phyloP scores from a whole-genome alignment of 2,888 invertebrate species.

The Carpatolechia fugitivella region DNA sequence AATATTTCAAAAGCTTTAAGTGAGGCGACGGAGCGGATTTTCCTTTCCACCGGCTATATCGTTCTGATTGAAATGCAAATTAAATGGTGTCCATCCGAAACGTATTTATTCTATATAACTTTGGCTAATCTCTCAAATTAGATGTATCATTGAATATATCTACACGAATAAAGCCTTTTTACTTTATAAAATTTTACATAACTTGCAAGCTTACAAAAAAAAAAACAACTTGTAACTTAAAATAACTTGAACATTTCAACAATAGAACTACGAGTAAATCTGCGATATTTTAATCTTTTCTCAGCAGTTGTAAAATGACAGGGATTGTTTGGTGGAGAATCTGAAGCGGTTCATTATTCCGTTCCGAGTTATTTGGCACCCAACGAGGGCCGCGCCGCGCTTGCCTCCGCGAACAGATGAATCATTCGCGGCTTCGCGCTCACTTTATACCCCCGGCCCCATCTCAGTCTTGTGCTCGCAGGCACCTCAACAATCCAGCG shows the following conservation, averaged over 20 bases:
- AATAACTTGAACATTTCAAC: slow-evolving; percentile 26
- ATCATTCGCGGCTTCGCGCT: slow-evolving; percentile 43
- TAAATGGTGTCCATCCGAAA: slow-evolving; percentile 70
- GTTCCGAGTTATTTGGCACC: slow-evolving; percentile 65
- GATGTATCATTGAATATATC: too few relatives aligned
- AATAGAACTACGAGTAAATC: slow-evolving; percentile 36
- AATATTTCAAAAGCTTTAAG: slow-evolving; percentile 77
- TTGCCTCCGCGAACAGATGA: slow-evolving; percentile 48
- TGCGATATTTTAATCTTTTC: slow-evolving; percentile 49
- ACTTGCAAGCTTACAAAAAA: too few relatives aligned
- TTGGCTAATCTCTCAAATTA: slow-evolving; percentile 59
- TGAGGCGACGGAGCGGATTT: slow-evolving; percentile 74
- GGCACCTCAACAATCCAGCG: slow-evolving; percentile 28
- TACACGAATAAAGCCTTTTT: too few relatives aligned
- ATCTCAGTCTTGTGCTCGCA: slow-evolving; percentile 33
- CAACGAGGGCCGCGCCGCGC: slow-evolving; percentile 51
- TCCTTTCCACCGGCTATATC: slow-evolving; percentile 74
- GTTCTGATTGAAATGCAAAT: slow-evolving; percentile 77
- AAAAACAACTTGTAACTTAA: too few relatives aligned
- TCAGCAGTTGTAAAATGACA: slow-evolving; percentile 49
- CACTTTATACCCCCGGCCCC: slow-evolving; percentile 28
- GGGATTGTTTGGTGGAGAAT: slow-evolving; percentile 58
- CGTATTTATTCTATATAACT: slow-evolving; percentile 68
- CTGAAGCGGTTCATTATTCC: slow-evolving; percentile 62
- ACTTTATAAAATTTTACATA: slow-evolving; percentile 23